phyloP scores from a whole-genome alignment of 2,797 vertebrate species.

The Microctenopoma lineatum region DNA sequence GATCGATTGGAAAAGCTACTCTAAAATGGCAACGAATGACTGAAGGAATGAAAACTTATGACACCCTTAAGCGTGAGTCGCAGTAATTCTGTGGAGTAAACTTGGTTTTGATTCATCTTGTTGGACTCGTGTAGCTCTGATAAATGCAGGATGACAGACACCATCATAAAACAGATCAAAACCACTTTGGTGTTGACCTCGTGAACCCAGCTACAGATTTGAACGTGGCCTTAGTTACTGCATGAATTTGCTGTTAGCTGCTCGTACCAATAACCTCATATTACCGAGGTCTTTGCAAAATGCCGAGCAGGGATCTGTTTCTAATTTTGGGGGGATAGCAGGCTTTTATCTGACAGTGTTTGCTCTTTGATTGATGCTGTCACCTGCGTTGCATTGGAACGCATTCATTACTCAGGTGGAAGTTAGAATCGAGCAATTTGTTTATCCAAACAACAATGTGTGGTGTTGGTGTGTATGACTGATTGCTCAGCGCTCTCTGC shows the following conservation, averaged over 20 bases:
- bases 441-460: constrained; percentile 40
- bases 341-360: constrained; percentile 3
- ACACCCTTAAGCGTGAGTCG: background rate
- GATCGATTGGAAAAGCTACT: background rate
- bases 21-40: background rate
- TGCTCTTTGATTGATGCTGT: constrained; percentile 3
- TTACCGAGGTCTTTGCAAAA: background rate
- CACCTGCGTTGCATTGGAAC: constrained; percentile 25
- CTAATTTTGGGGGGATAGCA: background rate
- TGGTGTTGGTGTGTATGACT: constrained; percentile 13
- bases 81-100: background rate
- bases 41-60: background rate
- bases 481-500: constrained; percentile 44
- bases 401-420: constrained; percentile 32
- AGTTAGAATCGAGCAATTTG: constrained; percentile 28
- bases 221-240: background rate
- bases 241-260: background rate
- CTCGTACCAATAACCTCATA: background rate
- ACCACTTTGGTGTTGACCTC: background rate
- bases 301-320: background rate
- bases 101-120: background rate
- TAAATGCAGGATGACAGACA: background rate
- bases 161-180: background rate
- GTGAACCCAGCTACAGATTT: background rate
- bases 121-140: too few relatives aligned